Percentiles rank a stretch among this genome's conserved stretches.
Evolutionary conservation across 1,140 invertebrate genomes (phyloP).

Genomic region (Linepithema humile): DNA sequence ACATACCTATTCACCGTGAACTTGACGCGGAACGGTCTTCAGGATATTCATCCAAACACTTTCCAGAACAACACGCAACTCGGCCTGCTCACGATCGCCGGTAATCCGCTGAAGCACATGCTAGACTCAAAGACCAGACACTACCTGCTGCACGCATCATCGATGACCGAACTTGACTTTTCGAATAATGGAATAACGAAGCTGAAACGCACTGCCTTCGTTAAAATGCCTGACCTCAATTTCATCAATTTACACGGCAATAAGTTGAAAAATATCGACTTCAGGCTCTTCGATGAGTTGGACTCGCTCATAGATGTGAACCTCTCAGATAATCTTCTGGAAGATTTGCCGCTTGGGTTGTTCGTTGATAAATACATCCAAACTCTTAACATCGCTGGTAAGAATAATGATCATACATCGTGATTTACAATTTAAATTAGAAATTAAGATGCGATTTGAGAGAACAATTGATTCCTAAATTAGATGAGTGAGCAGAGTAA

Average conservation of each 20-base stretch:
- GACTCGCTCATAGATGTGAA: conserved; percentile 88
- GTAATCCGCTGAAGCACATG: conserved; percentile 87
- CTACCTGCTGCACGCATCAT: conserved; percentile 86
- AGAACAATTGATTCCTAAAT: too few relatives aligned
- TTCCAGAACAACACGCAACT: conserved; percentile 88
- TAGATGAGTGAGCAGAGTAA: too few relatives aligned
- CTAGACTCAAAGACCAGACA: conserved; percentile 80
- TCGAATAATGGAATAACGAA: conserved; percentile 87
- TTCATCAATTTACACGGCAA: conserved; percentile 88
- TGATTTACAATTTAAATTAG: not conserved
- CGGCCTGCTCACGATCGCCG: conserved; percentile 87
- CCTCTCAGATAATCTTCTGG: conserved; percentile 87
- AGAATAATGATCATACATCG: conserved; percentile 22
- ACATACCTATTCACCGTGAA: conserved; percentile 88
- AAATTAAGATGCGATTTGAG: too few relatives aligned
- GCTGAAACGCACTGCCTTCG: conserved; percentile 86
- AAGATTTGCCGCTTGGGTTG: conserved; percentile 85
- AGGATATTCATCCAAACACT: conserved; percentile 87
- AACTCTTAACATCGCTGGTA: conserved; percentile 83
- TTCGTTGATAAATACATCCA: conserved; percentile 86
- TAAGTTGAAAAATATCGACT: conserved; percentile 86
- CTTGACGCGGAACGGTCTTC: conserved; percentile 87
- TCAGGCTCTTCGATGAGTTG: conserved; percentile 85
- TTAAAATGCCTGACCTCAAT: conserved; percentile 86
- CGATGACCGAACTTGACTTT: conserved; percentile 88